A percentile compares a stretch with the other conserved stretches of the same genome.
Evolutionary conservation across 1,140 invertebrate species (phyloP).

Genomic region (Papilio glaucus): DNA sequence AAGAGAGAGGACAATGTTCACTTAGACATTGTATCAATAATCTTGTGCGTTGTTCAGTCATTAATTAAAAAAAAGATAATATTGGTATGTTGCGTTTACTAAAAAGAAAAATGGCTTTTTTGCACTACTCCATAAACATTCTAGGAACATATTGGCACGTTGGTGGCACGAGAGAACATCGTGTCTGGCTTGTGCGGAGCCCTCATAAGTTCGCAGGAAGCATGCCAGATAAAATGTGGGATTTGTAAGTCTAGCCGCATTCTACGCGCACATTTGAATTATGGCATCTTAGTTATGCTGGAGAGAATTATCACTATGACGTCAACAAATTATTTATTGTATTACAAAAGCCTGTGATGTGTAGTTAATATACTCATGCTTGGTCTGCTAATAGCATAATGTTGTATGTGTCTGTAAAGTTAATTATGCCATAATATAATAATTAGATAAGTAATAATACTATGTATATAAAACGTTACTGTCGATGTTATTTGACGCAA

Average conservation of each 20-base stretch:
- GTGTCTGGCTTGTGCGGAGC: not conserved
- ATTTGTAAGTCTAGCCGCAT: slow-evolving; percentile 7
- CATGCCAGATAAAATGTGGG: slow-evolving; percentile 21
- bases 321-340: slow-evolving; percentile 1
- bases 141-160: not conserved
- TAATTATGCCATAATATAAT: not conserved
- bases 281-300: slow-evolving; percentile 12
- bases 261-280: slow-evolving; percentile 5
- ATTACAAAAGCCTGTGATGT: not conserved
- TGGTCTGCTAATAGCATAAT: slow-evolving; percentile 1
- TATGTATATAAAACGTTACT: too few species aligned
- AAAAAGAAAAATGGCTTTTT: not conserved
- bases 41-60: not conserved
- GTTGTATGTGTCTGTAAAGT: not conserved
- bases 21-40: not conserved
- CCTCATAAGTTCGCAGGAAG: slow-evolving; percentile 10
- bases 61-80: not conserved
- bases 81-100: not conserved
- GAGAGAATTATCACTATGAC: slow-evolving; percentile 9
- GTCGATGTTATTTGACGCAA: too few species aligned
- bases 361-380: not conserved
- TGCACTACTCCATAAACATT: not conserved
- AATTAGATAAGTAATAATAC: not conserved
- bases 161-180: not conserved
- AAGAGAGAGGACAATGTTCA: not conserved